Evolutionary conservation across 1,140 invertebrate species (phyloP), one percentile per base, ranked within the genome.

Genomic region (Drosophila nigromelanica): DNA sequence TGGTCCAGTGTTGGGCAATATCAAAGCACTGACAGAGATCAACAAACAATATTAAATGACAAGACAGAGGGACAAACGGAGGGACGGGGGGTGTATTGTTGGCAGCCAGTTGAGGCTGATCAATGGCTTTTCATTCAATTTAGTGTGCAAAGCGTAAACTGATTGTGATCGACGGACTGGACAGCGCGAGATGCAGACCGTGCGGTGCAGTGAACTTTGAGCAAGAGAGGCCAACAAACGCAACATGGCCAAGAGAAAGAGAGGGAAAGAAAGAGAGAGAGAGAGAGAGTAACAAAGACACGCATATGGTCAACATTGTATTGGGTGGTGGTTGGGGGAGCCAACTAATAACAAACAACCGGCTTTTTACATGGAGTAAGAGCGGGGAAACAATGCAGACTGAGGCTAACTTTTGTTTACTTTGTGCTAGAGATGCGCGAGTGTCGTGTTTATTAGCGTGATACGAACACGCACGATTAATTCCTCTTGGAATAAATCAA

Each of bases 311-410:
- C 47, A 62, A 76, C 67, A 80, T 72, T 76, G 78, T 80, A 68
- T 72, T 54, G 24, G 18, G 12, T 10, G 21, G n/a, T 10, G 30
- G 40, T 10, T 15, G 30, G 30, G 5, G 18, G n/a, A n/a, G 42
- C 55, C 75, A 70, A 86, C 82, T 87, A 87, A 86, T 82, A 86
- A 87, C 78, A 86, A 86, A 86, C 81, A 86, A 86, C 81, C 81
- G 82, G 81, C 82, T 86, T 86, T 87, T 68, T 45, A 50, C 54
- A 58, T 56, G 43, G 8, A 30, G 47, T 10, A 30, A 14, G 35
- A 55, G 35, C 35, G 7, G 51, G 24, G 54, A 33, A 33, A 7
- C 37, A 39, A 40, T 5, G 24, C 54, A 39, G 33, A 61, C 55
- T 50, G 45, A 11, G 47, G 27, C 45, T 45, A 82, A 79, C 78